A percentile compares a stretch with the other conserved stretches of the same genome.
These are phyloP conservation scores for Suncus etruscus DNA, from an alignment of 2,113 vertebrate genomes.

Conservation along the genomic window DNA sequence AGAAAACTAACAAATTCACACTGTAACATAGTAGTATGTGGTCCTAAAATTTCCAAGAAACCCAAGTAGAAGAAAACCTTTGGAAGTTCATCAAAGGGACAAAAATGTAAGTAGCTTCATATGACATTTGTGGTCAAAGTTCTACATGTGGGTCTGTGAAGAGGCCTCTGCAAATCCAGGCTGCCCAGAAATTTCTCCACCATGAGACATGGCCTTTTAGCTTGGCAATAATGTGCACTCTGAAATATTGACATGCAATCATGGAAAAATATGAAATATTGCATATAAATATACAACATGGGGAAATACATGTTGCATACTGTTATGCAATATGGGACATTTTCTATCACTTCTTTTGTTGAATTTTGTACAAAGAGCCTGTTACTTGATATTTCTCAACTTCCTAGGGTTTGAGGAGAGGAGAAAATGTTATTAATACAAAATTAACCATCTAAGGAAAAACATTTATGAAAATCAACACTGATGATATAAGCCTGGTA, in stretches of 20 bases:
- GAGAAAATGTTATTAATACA: not conserved
- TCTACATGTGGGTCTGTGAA: not conserved
- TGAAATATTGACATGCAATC: too few species aligned
- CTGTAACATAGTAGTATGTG: too few species aligned
- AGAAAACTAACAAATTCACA: not conserved
- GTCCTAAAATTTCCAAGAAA: not conserved
- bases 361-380: not conserved
- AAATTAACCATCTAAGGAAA: not conserved
- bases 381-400: not conserved
- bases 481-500: not conserved
- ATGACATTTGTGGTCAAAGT: not conserved
- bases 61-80: not conserved
- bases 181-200: not conserved
- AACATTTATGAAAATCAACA: not conserved
- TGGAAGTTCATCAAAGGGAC: not conserved
- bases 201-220: not conserved
- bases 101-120: not conserved
- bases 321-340: not conserved
- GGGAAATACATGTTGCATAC: too few species aligned
- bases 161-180: not conserved
- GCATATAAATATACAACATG: too few species aligned
- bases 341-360: not conserved
- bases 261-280: too few species aligned
- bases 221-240: too few species aligned
- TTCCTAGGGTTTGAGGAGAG: not conserved